Evolutionary conservation across 2,888 invertebrate species (phyloP), one percentile per base, ranked within the genome.

Genomic region (Exephanes ischioxanthus): DNA sequence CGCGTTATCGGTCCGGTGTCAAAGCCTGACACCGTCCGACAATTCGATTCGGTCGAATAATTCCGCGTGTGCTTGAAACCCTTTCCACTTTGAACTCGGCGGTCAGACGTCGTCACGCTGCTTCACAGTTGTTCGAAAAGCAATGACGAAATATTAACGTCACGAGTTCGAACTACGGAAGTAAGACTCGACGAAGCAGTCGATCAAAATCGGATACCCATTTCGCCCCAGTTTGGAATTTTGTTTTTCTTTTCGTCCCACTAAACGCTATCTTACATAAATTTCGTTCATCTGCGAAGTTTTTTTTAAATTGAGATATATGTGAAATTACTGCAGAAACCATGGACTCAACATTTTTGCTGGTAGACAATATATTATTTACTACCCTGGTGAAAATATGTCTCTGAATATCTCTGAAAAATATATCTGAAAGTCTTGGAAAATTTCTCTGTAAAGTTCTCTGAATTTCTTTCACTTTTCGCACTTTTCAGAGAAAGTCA

Each of bases 1-100:
- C 82, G 67, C 11, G 30, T 70, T 80, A 83, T 83, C 80, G 73
- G 37, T 48, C 66, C 45, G 45, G 55, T 85, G 79, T 82, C 82
- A 71, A 82, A 82, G 78, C 66, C 70, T 37, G 76, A 80, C 55
- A 48, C 63, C 41, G 61, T 16, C 16, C 45, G 45, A 55, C 53
- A 5, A 55, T 30, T 75, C 63, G 33, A 73, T 51, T 26, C 30
- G 26, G 26, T 41, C 53, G 33, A 61, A 53, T 26, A 14, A 66
- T 14, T 26, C 45, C 11, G 22, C n/a, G 37, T 26, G 51, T 19
- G 7, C 16, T 33, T 33, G 33, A 67, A 41, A 48, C 67, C 66
- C n/a, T 37, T 37, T 67, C n/a, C 58, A 22, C 71, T 76, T 71
- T 66, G 71, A 80, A 55, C 80, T 76, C 61, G 16, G 37, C 68